These are phyloP conservation scores for Ceriagrion tenellum DNA, from an alignment of 2,888 invertebrate species.

Conservation along the genomic window DNA sequence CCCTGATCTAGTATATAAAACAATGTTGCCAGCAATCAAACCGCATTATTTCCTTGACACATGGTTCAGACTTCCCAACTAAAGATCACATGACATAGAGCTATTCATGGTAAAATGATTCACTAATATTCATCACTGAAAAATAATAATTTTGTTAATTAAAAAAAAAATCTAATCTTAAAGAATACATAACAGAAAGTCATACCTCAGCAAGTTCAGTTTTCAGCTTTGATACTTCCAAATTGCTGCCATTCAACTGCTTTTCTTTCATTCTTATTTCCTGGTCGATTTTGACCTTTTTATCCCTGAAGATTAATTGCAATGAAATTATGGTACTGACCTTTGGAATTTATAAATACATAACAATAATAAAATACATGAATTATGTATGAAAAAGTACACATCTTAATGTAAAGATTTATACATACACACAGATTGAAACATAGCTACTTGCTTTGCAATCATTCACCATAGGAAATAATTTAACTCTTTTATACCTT, in stretches of 20 bases:
- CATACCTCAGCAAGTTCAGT: conserved; percentile 83
- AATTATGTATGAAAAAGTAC: background rate
- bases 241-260: conserved; percentile 80
- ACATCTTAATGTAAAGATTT: background rate
- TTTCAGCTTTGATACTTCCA: conserved; percentile 81
- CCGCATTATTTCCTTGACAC: too few relatives aligned
- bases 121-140: too few relatives aligned
- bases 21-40: too few relatives aligned
- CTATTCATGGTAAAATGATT: too few relatives aligned
- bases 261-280: conserved; percentile 80
- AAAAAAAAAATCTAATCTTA: background rate
- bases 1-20: too few relatives aligned
- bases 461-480: background rate
- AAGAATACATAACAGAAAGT: background rate
- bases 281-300: conserved; percentile 74
- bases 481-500: background rate
- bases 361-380: too few relatives aligned
- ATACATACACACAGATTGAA: too few relatives aligned
- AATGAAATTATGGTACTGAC: too few relatives aligned
- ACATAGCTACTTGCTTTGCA: too few relatives aligned
- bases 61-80: too few relatives aligned
- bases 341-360: too few relatives aligned
- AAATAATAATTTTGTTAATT: background rate
- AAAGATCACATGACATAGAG: too few relatives aligned
- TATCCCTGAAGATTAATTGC: conserved; percentile 42